Evolutionary conservation across 2,888 invertebrate species (phyloP), one percentile per base, ranked within the genome.

Genomic region (Hanleya hanleyi): DNA sequence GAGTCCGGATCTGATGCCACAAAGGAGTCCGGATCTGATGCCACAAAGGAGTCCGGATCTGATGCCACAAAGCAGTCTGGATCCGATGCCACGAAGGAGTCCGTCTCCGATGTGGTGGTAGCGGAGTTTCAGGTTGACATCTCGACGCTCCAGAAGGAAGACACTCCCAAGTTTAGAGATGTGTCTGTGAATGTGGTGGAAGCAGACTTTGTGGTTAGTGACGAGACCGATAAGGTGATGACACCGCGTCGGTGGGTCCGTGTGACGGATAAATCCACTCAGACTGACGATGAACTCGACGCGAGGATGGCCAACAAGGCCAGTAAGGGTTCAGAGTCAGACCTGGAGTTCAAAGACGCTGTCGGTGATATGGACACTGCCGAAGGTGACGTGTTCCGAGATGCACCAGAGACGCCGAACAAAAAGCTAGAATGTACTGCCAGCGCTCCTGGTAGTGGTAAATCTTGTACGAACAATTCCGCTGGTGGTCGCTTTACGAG

Each of bases 101-200:
- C 57, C 4, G 57, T 22, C 57, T 57, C 57, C 12, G 57, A 57
- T 9, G 29, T 57, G 57, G 29, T 57, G 57, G 57, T 57, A 29
- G 57, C 57, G 1, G 57, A 57, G 26, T 57, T 57, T 29, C 57
- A 57, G 57, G 26, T 57, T 29, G 26, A 22, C 22, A 57, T 57
- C 26, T n/a, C n/a, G n/a, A n/a, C n/a, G n/a, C 22, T 22, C 26
- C 26, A 57, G 26, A 22, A 57, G 15, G 57, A 57, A 57, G 26
- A 22, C 22, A 29, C 57, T 26, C 57, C 57, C 32, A 29, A 29
- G 57, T 57, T 57, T 26, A 57, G 29, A 26, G 57, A 57, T 26
- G 57, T 57, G 29, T 22, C 57, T 57, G 57, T 57, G 15, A 57
- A 57, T 57, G 57, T 57, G 22, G 57, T 57, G 22, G 57, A 57